These are phyloP conservation scores for Loripinus fragilis DNA, from an alignment of 2,888 invertebrate species.

Conservation along the genomic window DNA sequence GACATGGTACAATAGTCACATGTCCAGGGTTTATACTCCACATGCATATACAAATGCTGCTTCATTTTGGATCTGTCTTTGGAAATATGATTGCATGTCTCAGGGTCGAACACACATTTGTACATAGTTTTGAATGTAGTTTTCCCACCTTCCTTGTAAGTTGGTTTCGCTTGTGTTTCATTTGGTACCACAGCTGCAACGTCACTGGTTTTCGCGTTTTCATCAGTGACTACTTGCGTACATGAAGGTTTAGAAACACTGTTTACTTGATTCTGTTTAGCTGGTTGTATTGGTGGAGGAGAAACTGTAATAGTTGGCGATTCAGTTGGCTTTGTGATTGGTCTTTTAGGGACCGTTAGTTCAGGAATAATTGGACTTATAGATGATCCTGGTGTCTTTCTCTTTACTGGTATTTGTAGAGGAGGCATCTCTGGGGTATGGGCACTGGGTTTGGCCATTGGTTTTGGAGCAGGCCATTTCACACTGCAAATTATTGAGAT, in stretches of 20 bases:
- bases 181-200: background rate
- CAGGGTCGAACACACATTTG: conserved; percentile 59
- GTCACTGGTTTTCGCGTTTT: background rate
- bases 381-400: conserved; percentile 8
- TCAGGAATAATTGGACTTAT: background rate
- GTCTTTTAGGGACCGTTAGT: background rate
- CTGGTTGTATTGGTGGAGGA: background rate
- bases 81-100: conserved; percentile 59
- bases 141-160: conserved; percentile 41
- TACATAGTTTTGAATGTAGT: conserved; percentile 60
- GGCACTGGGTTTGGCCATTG: conserved; percentile 30
- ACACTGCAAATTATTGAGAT: background rate
- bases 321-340: background rate
- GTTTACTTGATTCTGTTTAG: background rate
- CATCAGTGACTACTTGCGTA: background rate
- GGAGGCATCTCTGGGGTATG: background rate
- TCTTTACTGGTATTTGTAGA: conserved; percentile 25
- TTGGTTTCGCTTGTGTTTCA: background rate
- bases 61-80: conserved; percentile 65
- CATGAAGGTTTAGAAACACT: background rate
- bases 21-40: conserved; percentile 61
- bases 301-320: background rate
- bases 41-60: conserved; percentile 60
- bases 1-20: conserved; percentile 60
- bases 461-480: conserved; percentile 51